phyloP scores from a whole-genome alignment of 2,113 vertebrate genomes.

The Phalacrocorax carbo region DNA sequence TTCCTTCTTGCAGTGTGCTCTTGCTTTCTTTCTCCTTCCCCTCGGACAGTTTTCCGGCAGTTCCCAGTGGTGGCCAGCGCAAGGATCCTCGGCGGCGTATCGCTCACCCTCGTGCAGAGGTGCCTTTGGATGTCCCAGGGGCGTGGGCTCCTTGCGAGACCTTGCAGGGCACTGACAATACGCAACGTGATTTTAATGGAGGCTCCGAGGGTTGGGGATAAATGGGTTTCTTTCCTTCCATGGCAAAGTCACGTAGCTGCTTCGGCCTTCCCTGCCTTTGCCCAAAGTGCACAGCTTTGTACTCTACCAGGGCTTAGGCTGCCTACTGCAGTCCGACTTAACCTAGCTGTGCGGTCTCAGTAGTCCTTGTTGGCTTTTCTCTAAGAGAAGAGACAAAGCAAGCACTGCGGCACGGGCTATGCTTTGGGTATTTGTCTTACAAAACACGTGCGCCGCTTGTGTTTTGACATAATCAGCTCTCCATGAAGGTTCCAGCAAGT shows the following conservation, averaged over 20 bases:
- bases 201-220: neutral
- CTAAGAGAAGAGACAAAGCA: neutral
- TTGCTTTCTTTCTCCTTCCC: neutral
- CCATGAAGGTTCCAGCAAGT: neutral
- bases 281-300: neutral
- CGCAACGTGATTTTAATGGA: neutral
- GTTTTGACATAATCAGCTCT: neutral
- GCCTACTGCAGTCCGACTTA: neutral
- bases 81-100: neutral
- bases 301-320: neutral
- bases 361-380: neutral
- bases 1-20: neutral
- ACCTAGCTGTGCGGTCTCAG: no score
- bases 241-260: neutral
- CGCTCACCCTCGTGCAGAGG: accelerated
- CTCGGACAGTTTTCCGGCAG: neutral
- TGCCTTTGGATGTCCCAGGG: neutral
- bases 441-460: accelerated
- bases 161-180: no score
- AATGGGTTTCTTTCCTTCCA: neutral
- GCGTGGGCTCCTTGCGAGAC: neutral
- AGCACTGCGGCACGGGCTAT: neutral
- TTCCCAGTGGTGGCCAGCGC: neutral
- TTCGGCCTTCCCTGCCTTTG: neutral
- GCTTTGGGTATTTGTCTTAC: neutral